These are phyloP conservation scores for Orgyia antiqua DNA, from an alignment of 2,888 invertebrate species.

Conservation along the genomic window DNA sequence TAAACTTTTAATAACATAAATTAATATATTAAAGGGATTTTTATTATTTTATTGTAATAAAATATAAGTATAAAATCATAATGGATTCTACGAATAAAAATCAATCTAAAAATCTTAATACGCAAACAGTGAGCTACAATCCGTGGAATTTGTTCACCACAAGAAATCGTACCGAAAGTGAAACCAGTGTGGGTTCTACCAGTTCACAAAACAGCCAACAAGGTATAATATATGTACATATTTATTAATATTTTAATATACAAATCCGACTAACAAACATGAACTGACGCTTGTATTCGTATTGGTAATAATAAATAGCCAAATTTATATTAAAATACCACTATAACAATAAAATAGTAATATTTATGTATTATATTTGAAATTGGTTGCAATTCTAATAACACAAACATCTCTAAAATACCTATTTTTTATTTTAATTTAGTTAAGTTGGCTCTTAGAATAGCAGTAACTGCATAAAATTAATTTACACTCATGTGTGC, in stretches of 20 bases:
- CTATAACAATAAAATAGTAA: too few species aligned
- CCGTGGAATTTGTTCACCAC: slow-evolving; percentile 64
- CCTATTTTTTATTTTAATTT: too few species aligned
- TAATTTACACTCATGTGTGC: too few species aligned
- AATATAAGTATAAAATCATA: slow-evolving; percentile 9
- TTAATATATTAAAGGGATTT: slow-evolving; percentile 3
- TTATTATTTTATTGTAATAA: slow-evolving; percentile 7
- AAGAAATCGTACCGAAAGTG: slow-evolving; percentile 63
- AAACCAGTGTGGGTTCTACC: slow-evolving; percentile 57
- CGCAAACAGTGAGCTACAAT: slow-evolving; percentile 44
- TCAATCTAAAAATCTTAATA: slow-evolving; percentile 38
- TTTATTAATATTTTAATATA: not conserved
- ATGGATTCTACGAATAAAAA: slow-evolving; percentile 59
- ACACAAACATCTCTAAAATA: too few species aligned
- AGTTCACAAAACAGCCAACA: slow-evolving; percentile 43
- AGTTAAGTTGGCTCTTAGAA: too few species aligned
- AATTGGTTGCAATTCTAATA: too few species aligned
- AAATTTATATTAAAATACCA: too few species aligned
- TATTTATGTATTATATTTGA: too few species aligned
- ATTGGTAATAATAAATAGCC: too few species aligned
- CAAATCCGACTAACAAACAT: too few species aligned
- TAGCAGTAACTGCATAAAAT: too few species aligned
- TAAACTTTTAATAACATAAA: slow-evolving; percentile 1
- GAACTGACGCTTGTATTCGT: too few species aligned
- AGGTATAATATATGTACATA: slow-evolving; percentile 38